A percentile compares a stretch with the other conserved stretches of the same genome.
Conservation (phyloP, 2,113 vertebrate species). For the Carassius carassius region DNA sequence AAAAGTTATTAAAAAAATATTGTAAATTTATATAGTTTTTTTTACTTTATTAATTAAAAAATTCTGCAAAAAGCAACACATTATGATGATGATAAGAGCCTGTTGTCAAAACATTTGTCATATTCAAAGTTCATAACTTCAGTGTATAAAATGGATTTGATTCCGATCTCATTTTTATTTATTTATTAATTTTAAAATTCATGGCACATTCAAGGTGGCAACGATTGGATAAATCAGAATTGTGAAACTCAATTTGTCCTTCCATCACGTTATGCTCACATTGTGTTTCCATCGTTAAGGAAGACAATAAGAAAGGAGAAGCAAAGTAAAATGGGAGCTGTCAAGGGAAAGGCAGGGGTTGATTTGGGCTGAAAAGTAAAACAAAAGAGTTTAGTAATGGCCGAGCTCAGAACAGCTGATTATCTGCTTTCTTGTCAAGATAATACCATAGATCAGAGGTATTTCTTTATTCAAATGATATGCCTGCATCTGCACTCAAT, state of each 20-base stretch:
- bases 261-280: slow-evolving; percentile 30
- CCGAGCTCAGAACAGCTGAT: slow-evolving; percentile 54
- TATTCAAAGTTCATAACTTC: neutral
- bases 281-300: slow-evolving; percentile 38
- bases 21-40: neutral
- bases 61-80: no score
- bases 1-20: neutral
- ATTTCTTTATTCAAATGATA: slow-evolving; percentile 63
- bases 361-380: slow-evolving; percentile 62
- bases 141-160: neutral
- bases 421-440: slow-evolving; percentile 61
- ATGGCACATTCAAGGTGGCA: slow-evolving; percentile 6
- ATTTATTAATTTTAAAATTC: slow-evolving; percentile 8
- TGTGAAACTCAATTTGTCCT: slow-evolving; percentile 19
- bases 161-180: neutral
- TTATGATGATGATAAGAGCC: neutral
- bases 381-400: slow-evolving; percentile 59
- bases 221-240: slow-evolving; percentile 23
- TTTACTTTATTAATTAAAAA: no score
- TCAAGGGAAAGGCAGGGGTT: slow-evolving; percentile 51
- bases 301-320: slow-evolving; percentile 30
- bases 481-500: slow-evolving; percentile 55
- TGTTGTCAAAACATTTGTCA: neutral
- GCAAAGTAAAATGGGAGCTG: slow-evolving; percentile 50
- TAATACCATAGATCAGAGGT: slow-evolving; percentile 60